These are phyloP conservation scores for Germaria angustata DNA, from an alignment of 2,888 invertebrate genomes.

Conservation along the genomic window DNA sequence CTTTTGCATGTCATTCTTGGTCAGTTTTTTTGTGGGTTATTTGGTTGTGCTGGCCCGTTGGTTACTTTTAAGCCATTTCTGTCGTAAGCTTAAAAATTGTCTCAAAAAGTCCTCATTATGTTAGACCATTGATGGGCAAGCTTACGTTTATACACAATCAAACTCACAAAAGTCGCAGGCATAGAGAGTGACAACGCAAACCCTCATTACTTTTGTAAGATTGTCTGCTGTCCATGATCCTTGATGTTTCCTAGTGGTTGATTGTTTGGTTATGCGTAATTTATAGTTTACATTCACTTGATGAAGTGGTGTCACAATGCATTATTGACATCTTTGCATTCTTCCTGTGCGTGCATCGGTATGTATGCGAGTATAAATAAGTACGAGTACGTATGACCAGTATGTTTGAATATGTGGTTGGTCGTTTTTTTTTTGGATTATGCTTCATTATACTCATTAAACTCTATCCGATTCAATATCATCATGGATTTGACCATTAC, in stretches of 20 bases:
- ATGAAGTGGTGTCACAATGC: conserved; percentile 71
- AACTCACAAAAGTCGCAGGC: not conserved
- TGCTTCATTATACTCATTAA: conserved; percentile 35
- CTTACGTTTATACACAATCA: not conserved
- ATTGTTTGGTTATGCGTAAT: conserved; percentile 77
- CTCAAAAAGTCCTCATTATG: conserved; percentile 59
- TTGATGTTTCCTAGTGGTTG: conserved; percentile 47
- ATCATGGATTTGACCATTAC: conserved; percentile 13
- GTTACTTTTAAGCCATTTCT: conserved; percentile 27
- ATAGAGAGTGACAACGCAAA: conserved; percentile 38
- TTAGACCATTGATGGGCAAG: conserved; percentile 31
- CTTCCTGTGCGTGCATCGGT: conserved; percentile 21
- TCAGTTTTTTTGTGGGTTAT: not conserved
- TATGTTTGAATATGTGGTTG: not conserved
- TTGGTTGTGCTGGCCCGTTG: conserved; percentile 8
- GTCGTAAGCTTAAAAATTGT: conserved; percentile 36
- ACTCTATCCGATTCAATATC: conserved; percentile 26
- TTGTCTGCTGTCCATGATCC: conserved; percentile 44
- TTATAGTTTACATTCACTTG: conserved; percentile 76
- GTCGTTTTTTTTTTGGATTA: conserved; percentile 10
- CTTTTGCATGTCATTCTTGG: conserved; percentile 60
- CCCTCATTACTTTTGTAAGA: conserved; percentile 40
- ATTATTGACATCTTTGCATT: conserved; percentile 68
- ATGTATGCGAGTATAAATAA: too few relatives aligned
- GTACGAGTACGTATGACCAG: too few relatives aligned